Percentiles rank a stretch among this genome's conserved stretches.
These are phyloP conservation scores for Zaprionus africanus DNA, from an alignment of 1,140 invertebrate genomes.

Conservation along the genomic window DNA sequence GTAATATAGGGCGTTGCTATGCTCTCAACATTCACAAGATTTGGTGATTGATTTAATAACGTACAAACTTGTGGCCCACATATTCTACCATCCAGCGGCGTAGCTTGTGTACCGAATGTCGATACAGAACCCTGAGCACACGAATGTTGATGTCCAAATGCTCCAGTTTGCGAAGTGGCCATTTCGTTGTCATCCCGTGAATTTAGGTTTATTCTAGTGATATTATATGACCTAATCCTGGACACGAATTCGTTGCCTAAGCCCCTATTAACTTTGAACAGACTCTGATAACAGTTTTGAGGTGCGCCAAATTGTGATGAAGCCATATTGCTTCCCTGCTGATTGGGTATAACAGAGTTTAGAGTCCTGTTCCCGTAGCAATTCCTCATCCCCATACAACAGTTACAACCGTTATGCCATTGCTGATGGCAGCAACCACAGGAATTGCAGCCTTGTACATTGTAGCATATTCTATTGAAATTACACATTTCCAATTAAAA, in stretches of 20 bases:
- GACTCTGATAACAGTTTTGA: neutral
- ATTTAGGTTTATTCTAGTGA: too few species aligned
- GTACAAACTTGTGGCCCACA: too few species aligned
- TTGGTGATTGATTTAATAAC: too few species aligned
- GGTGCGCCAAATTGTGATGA: neutral
- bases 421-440: neutral
- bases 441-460: neutral
- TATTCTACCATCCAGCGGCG: too few species aligned
- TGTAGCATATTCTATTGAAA: constrained; percentile 52
- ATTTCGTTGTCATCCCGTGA: too few species aligned
- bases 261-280: neutral
- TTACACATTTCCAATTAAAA: constrained; percentile 69
- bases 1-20: too few species aligned
- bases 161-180: too few species aligned
- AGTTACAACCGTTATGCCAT: neutral
- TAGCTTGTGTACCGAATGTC: too few species aligned
- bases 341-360: neutral
- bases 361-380: neutral
- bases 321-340: neutral
- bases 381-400: neutral
- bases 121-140: too few species aligned
- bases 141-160: too few species aligned
- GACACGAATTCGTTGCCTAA: neutral
- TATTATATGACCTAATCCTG: neutral
- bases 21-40: too few species aligned